Conservation (phyloP, 2,888 invertebrate species). For the Euzophera pinguis region DNA sequence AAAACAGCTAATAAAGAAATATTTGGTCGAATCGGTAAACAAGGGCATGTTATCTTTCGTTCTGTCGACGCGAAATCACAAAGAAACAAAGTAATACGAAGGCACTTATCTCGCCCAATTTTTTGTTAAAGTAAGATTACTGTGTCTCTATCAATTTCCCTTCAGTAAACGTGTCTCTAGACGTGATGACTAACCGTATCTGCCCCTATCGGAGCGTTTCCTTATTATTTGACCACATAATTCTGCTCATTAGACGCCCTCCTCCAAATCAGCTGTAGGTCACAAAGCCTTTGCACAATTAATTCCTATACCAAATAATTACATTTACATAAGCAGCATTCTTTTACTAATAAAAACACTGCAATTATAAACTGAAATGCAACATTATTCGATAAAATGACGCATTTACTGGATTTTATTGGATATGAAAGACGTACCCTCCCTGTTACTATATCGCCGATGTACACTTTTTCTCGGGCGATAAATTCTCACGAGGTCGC, state of each 20-base stretch:
- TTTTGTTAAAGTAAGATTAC: constrained; percentile 37
- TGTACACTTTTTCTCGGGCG: constrained; percentile 68
- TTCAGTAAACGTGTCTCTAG: constrained; percentile 56
- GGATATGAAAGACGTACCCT: constrained; percentile 78
- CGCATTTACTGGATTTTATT: constrained; percentile 75
- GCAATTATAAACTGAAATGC: constrained; percentile 44
- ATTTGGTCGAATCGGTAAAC: constrained; percentile 52
- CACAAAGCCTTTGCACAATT: constrained; percentile 38
- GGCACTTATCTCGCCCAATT: constrained; percentile 55
- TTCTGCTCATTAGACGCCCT: constrained; percentile 59
- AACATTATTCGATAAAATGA: constrained; percentile 74
- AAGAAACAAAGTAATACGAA: constrained; percentile 61
- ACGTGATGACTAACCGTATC: constrained; percentile 71
- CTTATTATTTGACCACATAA: constrained; percentile 48
- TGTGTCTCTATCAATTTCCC: constrained; percentile 42
- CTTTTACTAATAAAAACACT: constrained; percentile 34
- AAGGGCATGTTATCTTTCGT: constrained; percentile 59
- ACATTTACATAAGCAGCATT: constrained; percentile 21
- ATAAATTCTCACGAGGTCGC: constrained; percentile 73
- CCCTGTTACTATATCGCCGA: constrained; percentile 73
- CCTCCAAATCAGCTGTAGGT: constrained; percentile 69
- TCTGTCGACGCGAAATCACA: constrained; percentile 61
- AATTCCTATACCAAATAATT: constrained; percentile 27
- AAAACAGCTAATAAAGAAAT: constrained; percentile 35
- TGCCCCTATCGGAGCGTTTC: constrained; percentile 59